These are phyloP conservation scores for Caracal caracal DNA, from an alignment of 2,113 vertebrate species.

Conservation along the genomic window DNA sequence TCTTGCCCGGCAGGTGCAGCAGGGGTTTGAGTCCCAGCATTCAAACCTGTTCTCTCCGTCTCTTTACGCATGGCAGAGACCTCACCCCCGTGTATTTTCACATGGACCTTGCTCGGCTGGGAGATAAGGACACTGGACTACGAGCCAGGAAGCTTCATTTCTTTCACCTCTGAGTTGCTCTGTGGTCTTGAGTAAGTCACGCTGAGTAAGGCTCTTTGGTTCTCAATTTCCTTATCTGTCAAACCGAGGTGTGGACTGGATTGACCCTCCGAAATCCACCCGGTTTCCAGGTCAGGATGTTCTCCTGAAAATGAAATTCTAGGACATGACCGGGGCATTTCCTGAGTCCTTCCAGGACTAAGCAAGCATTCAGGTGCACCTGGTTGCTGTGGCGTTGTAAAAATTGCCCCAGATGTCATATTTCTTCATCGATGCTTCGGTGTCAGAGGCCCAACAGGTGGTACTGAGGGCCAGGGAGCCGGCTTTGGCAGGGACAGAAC, in stretches of 20 bases:
- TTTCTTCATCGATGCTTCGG: background rate
- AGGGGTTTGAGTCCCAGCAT: background rate
- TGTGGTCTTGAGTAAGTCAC: background rate
- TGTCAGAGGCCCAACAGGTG: background rate
- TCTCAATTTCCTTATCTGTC: background rate
- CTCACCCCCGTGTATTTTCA: accelerated
- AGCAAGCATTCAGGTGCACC: background rate
- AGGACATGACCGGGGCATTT: accelerated
- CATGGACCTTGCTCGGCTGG: background rate
- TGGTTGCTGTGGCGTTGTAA: background rate
- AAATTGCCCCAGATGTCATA: background rate
- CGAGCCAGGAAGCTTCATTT: background rate
- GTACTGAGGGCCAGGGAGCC: background rate
- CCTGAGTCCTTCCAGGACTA: background rate
- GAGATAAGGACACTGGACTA: background rate
- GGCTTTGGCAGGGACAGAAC: accelerated
- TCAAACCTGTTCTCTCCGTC: too few species aligned
- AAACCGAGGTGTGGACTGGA: background rate
- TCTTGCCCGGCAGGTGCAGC: background rate
- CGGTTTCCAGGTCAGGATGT: background rate
- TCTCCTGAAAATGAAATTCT: background rate
- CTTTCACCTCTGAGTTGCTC: background rate
- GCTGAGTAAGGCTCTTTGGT: background rate
- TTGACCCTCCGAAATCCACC: background rate
- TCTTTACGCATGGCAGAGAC: background rate